Conservation (phyloP, 2,888 invertebrate species). For the Aphidius colemani region DNA sequence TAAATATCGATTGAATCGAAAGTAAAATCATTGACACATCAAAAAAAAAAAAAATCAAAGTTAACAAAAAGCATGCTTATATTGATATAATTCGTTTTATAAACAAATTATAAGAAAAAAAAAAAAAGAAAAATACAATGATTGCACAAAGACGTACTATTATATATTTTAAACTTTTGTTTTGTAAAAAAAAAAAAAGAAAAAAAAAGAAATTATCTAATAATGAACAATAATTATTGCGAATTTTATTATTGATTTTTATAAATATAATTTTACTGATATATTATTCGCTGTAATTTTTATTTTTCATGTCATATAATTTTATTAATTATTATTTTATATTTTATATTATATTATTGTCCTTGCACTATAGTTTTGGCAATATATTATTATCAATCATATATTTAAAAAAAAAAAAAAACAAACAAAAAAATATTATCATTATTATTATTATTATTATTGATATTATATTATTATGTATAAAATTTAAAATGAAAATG, state of each 20-base stretch:
- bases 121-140: no score
- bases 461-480: conserved; percentile 39
- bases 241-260: conserved; percentile 7
- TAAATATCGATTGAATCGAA: conserved; percentile 23
- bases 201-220: conserved; percentile 13
- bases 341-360: conserved; percentile 31
- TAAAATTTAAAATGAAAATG: conserved; percentile 30
- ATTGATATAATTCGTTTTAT: no score
- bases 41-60: not conserved
- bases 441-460: conserved; percentile 28
- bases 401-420: conserved; percentile 17
- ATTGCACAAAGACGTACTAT: no score
- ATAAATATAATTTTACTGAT: not conserved
- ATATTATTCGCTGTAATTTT: conserved; percentile 26
- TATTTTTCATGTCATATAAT: conserved; percentile 31
- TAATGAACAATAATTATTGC: not conserved
- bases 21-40: conserved; percentile 16
- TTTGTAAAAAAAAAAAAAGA: conserved; percentile 3
- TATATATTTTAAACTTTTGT: not conserved
- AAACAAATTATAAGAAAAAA: no score
- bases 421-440: no score
- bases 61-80: no score
- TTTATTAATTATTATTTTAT: conserved; percentile 30
- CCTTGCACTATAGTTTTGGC: conserved; percentile 25
- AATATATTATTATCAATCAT: conserved; percentile 34